Percentiles rank a stretch among this genome's conserved stretches.
Conservation (phyloP, 2,888 invertebrate genomes). For the Proisotoma minuta region DNA sequence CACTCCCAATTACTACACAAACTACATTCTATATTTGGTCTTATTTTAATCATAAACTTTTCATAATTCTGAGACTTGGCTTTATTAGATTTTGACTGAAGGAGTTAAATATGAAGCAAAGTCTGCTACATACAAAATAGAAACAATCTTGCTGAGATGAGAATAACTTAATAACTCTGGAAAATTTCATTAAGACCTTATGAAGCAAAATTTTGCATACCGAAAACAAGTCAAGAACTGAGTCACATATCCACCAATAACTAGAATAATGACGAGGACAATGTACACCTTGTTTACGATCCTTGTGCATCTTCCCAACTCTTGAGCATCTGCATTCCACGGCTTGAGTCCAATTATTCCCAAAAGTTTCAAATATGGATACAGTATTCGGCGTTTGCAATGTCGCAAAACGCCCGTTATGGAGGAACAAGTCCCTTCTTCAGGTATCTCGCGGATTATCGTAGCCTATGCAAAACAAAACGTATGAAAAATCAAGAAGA, state of each 20-base stretch:
- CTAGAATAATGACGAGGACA: slow-evolving; percentile 58
- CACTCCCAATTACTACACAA: too few species aligned
- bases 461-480: slow-evolving; percentile 11
- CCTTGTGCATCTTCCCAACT: slow-evolving; percentile 53
- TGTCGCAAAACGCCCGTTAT: slow-evolving; percentile 74
- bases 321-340: slow-evolving; percentile 58
- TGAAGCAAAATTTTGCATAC: too few species aligned
- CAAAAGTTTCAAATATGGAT: slow-evolving; percentile 69
- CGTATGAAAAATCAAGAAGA: too few species aligned
- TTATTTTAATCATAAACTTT: too few species aligned
- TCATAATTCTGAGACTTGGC: too few species aligned
- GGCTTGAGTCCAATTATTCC: slow-evolving; percentile 72
- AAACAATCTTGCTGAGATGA: too few species aligned
- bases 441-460: slow-evolving; percentile 57
- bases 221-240: slow-evolving; percentile 76
- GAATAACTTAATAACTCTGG: too few species aligned
- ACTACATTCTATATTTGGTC: too few species aligned
- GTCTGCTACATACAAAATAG: too few species aligned
- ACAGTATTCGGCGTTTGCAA: slow-evolving; percentile 75
- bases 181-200: too few species aligned
- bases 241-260: slow-evolving; percentile 65
- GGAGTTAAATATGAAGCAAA: too few species aligned
- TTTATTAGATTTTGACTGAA: too few species aligned
- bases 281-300: slow-evolving; percentile 66
- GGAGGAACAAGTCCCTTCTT: slow-evolving; percentile 57